Percentiles rank a stretch among this genome's conserved stretches.
phyloP scores from a whole-genome alignment of 2,888 invertebrate genomes.

The Diarsia rubi region DNA sequence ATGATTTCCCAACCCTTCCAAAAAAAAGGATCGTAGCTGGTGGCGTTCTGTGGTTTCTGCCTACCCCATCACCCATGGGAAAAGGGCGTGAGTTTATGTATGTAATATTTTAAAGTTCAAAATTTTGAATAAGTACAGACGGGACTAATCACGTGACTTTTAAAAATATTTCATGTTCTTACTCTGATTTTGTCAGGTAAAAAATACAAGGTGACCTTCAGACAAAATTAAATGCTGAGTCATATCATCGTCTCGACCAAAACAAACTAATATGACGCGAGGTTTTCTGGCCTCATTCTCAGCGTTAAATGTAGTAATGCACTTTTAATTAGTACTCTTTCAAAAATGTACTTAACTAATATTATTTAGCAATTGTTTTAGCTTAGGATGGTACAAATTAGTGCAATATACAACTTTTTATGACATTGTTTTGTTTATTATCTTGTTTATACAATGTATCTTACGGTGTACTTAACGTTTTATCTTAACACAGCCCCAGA shows the following conservation, averaged over 20 bases:
- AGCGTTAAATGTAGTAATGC: slow-evolving; percentile 8
- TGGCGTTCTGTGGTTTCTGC: too few relatives aligned
- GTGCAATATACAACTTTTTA: slow-evolving; percentile 68
- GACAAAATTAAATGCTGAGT: slow-evolving; percentile 2
- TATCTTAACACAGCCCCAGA: slow-evolving; percentile 9
- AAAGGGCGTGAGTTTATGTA: too few relatives aligned
- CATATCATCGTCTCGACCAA: neutral
- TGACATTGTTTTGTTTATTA: slow-evolving; percentile 49
- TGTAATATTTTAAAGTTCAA: neutral
- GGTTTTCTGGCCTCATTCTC: neutral
- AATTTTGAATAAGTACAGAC: neutral
- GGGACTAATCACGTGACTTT: neutral
- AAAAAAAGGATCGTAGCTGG: too few relatives aligned
- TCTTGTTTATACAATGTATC: slow-evolving; percentile 15
- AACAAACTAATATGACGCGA: neutral
- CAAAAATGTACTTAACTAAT: slow-evolving; percentile 69
- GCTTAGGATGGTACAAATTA: slow-evolving; percentile 75
- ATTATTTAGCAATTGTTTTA: slow-evolving; percentile 57
- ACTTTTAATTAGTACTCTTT: slow-evolving; percentile 41
- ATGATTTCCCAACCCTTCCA: too few relatives aligned
- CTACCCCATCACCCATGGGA: too few relatives aligned
- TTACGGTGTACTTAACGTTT: slow-evolving; percentile 54
- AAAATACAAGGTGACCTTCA: neutral
- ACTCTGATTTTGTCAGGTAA: neutral
- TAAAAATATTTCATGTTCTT: neutral